phyloP scores from a whole-genome alignment of 2,113 vertebrate species.

The Hippocampus guttulatus region DNA sequence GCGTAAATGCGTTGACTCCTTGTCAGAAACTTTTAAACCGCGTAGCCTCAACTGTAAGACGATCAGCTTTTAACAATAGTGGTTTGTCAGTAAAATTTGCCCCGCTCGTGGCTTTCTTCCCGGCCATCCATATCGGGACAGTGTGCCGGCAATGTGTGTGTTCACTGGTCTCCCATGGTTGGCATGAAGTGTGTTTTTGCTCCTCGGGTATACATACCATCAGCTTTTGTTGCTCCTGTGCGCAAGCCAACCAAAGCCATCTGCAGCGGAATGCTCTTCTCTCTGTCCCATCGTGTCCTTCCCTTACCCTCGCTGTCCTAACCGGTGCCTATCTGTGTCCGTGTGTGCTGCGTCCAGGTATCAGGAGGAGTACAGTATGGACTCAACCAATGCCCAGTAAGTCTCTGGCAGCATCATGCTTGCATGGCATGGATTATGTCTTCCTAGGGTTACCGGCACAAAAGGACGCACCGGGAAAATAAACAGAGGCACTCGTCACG shows the following conservation, averaged over 20 bases:
- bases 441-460: conserved; percentile 17
- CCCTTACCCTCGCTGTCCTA: conserved; percentile 29
- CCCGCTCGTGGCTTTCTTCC: too few species aligned
- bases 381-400: conserved; percentile 86
- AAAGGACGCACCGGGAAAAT: conserved; percentile 10
- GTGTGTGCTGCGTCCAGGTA: conserved; percentile 70
- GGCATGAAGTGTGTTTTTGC: conserved; percentile 33
- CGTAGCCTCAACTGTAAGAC: background rate
- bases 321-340: conserved; percentile 63
- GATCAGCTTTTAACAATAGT: background rate
- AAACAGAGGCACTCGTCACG: conserved; percentile 12
- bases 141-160: conserved; percentile 5
- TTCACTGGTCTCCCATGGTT: conserved; percentile 47
- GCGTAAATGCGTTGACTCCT: background rate
- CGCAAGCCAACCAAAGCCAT: conserved; percentile 23
- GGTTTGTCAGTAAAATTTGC: conserved; percentile 12
- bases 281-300: conserved; percentile 22
- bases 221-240: background rate
- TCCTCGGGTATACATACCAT: background rate
- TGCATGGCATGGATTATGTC: conserved; percentile 61
- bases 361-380: conserved; percentile 88
- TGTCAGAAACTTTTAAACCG: conserved; percentile 8
- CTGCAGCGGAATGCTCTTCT: conserved; percentile 17
- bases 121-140: background rate
- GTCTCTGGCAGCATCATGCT: conserved; percentile 65